Percentiles rank a stretch among this genome's conserved stretches.
Evolutionary conservation across 2,888 invertebrate species (phyloP).

Genomic region (Abrostola tripartita): DNA sequence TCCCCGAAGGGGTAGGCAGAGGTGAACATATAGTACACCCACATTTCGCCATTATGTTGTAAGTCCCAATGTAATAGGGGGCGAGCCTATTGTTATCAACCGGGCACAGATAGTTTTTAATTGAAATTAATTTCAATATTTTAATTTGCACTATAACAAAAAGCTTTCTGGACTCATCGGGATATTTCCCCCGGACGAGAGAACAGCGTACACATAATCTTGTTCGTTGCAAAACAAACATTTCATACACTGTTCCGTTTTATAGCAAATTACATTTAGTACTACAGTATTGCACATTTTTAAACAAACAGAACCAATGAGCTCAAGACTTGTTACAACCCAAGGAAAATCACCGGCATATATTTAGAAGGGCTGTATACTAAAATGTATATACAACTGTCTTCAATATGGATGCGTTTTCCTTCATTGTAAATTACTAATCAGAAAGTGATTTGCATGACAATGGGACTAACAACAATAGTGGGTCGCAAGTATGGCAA

Average conservation of each 20-base stretch:
- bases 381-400: conserved; percentile 13
- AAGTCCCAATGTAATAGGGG: no score
- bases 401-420: conserved; percentile 42
- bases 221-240: conserved; percentile 15
- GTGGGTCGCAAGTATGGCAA: not conserved
- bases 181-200: no score
- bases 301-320: conserved; percentile 8
- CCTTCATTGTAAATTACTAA: conserved; percentile 50
- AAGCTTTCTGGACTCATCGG: no score
- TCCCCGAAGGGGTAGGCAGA: no score
- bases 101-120: no score
- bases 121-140: no score
- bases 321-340: conserved; percentile 12
- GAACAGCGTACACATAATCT: conserved; percentile 8
- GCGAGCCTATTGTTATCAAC: no score
- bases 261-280: not conserved
- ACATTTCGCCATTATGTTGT: no score
- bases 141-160: no score
- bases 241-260: conserved; percentile 18
- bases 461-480: conserved; percentile 42
- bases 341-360: conserved; percentile 38
- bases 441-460: conserved; percentile 56
- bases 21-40: no score
- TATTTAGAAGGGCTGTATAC: conserved; percentile 4
- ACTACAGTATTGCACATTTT: conserved; percentile 16